Evolutionary conservation across 2,797 vertebrate genomes (phyloP).

Genomic region (Platyrinchus mystaceus): DNA sequence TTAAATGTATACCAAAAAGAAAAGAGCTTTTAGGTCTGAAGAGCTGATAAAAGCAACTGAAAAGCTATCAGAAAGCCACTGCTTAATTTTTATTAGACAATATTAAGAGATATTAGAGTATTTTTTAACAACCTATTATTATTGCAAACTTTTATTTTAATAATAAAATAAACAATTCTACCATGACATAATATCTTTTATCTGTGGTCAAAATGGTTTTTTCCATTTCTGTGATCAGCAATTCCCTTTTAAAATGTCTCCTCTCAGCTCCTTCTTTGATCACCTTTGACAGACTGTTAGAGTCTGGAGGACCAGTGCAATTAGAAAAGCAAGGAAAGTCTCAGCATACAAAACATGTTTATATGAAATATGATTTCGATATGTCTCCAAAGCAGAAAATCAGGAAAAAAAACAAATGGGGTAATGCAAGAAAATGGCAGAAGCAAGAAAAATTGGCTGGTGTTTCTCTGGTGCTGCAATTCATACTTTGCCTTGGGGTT

Average conservation of each 20-base stretch:
- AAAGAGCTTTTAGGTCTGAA: background rate
- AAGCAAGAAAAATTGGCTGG: background rate
- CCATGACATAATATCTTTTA: background rate
- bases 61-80: background rate
- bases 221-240: conserved; percentile 37
- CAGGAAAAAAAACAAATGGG: background rate
- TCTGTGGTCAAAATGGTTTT: background rate
- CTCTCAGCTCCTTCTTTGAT: conserved; percentile 33
- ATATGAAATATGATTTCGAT: background rate
- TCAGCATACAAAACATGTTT: background rate
- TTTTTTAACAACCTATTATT: background rate
- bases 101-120: background rate
- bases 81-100: background rate
- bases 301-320: background rate
- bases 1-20: background rate
- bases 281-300: conserved; percentile 12
- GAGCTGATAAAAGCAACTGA: background rate
- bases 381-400: background rate
- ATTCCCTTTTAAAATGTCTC: conserved; percentile 46
- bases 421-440: background rate
- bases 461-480: background rate
- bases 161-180: background rate
- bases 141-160: background rate
- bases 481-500: conserved; percentile 30
- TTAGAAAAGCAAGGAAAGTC: conserved; percentile 7